Evolutionary conservation across 2,113 vertebrate species (phyloP), one percentile per base, ranked within the genome.

Genomic region (Tor tambroides): DNA sequence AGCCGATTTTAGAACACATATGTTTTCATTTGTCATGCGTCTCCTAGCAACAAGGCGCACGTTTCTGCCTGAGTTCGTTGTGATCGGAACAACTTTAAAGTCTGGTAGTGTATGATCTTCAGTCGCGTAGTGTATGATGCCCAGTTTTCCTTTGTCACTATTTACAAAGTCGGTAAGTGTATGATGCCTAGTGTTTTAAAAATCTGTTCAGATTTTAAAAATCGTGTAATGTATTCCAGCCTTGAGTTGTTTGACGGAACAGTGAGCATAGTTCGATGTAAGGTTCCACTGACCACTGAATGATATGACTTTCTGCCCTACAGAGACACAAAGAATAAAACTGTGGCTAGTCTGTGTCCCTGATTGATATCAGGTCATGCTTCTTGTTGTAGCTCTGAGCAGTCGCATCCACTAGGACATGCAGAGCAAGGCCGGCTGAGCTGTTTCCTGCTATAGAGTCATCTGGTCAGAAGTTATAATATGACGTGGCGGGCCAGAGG

Each of bases 321-420:
- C 43, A 54, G 28, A 54, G 46, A 28, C 26, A 38, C 32, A 23
- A 35, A 72, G 28, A 54, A 56, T 51, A 71, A 35, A 69, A 32
- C 32, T 30, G 10, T 46, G 26, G 35, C 38, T 41, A 28, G 56
- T 65, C 32, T 59, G 78, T 46, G 80, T 67, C n/a, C n/a, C 46
- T 54, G 65, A 51, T 51, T n/a, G 26, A 71, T 35, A 72, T 54
- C 65, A 30, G 81, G 81, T 72, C 81, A 83, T 54, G 65, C 46
- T 71, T 72, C 28, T 46, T 82, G 61, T 26, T 49, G 80, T 54
- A 54, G 19, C 65, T 96, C 97, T 98, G 89, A 61, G 67, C 82
- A 69, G 56, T 67, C 23, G n/a, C 11, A 84, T 76, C 84, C 80
- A 49, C 51, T 12, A 17, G 23, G 38, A 74, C 28, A 80, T 35